Evolutionary conservation across 2,888 invertebrate species (phyloP).

Genomic region (Tiphia femorata): DNA sequence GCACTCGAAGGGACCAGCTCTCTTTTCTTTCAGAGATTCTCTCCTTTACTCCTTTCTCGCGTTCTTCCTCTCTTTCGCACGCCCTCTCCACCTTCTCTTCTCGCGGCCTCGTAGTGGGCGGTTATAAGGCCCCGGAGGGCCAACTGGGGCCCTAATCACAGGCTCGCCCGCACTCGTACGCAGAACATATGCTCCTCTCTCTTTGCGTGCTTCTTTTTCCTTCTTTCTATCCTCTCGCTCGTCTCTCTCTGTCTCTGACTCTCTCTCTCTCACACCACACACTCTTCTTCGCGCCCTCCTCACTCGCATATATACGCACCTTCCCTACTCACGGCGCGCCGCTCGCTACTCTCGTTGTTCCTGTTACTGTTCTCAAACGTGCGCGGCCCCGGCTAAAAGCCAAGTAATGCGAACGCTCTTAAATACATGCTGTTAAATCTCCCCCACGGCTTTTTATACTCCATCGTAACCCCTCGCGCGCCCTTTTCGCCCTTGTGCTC

Average conservation of each 20-base stretch:
- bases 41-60: conserved; percentile 10
- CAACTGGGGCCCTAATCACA: conserved; percentile 63
- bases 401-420: conserved; percentile 47
- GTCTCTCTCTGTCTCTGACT: too few relatives aligned
- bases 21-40: too few relatives aligned
- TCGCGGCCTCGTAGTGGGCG: conserved; percentile 62
- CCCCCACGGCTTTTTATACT: background rate
- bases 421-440: conserved; percentile 44
- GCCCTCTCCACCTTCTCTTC: conserved; percentile 20
- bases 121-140: conserved; percentile 54
- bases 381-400: conserved; percentile 40
- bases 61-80: background rate
- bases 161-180: conserved; percentile 51
- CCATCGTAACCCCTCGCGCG: background rate
- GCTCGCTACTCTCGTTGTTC: background rate
- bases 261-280: too few relatives aligned
- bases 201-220: too few relatives aligned
- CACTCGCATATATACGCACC: background rate
- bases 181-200: conserved; percentile 44
- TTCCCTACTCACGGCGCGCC: background rate
- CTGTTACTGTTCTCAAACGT: conserved; percentile 38
- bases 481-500: too few relatives aligned
- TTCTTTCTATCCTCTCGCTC: too few relatives aligned
- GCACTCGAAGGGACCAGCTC: too few relatives aligned
- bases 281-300: too few relatives aligned